Evolutionary conservation across 2,888 invertebrate species (phyloP).

Genomic region (Tridacna gigas): DNA sequence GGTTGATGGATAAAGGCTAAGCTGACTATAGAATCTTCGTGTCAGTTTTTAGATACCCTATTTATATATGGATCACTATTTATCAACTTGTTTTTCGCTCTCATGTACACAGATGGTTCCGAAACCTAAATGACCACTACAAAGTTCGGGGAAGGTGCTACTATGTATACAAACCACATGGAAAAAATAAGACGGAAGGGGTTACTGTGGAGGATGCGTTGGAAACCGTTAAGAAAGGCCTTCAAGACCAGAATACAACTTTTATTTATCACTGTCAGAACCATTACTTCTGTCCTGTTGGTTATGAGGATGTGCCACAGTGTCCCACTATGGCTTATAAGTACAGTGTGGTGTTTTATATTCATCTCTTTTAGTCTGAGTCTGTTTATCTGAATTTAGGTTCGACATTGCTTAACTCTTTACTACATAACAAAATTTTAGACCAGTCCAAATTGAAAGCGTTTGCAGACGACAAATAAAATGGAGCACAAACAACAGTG

Average conservation of each 20-base stretch:
- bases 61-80: neutral
- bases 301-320: constrained; percentile 80
- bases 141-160: constrained; percentile 78
- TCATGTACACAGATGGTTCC: constrained; percentile 78
- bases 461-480: neutral
- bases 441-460: neutral
- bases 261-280: constrained; percentile 83
- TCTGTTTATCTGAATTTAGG: too few relatives aligned
- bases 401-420: neutral
- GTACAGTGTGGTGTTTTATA: constrained; percentile 54
- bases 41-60: neutral
- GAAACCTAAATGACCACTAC: constrained; percentile 77
- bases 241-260: constrained; percentile 74
- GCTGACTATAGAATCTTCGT: too few relatives aligned
- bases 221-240: constrained; percentile 74
- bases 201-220: constrained; percentile 77
- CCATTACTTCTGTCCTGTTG: constrained; percentile 83
- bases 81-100: neutral
- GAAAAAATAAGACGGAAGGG: constrained; percentile 77
- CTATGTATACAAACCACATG: constrained; percentile 82
- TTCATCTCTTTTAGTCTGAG: too few relatives aligned
- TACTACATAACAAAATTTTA: neutral
- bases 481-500: neutral
- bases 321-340: constrained; percentile 78
- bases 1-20: too few relatives aligned